Percentiles rank a stretch among this genome's conserved stretches.
Evolutionary conservation across 2,888 invertebrate species (phyloP).

Genomic region (Tipula confusa): DNA sequence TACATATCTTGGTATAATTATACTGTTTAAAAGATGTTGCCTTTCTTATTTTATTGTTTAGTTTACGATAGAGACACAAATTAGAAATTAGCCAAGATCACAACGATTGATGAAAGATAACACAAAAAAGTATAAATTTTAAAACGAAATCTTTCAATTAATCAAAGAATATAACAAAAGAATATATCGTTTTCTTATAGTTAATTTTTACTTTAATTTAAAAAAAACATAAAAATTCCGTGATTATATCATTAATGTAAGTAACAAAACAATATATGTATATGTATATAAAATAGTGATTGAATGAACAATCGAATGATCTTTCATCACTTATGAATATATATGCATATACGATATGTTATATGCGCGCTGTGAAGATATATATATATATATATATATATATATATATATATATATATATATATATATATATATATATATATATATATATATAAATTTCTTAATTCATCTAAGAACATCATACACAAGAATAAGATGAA

Average conservation of each 20-base stretch:
- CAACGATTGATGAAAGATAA: not conserved
- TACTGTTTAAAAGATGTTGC: not conserved
- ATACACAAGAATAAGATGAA: not conserved
- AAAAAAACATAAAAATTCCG: not conserved
- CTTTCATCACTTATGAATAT: not conserved
- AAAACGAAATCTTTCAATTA: not conserved
- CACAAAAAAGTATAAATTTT: not conserved
- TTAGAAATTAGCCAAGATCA: not conserved
- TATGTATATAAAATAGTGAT: not conserved
- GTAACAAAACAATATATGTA: not conserved
- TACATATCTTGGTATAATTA: not conserved
- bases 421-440: too few species aligned
- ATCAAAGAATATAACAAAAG: not conserved
- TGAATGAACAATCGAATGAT: not conserved
- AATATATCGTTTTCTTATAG: not conserved
- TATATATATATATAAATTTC: not conserved
- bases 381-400: not conserved
- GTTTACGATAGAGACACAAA: not conserved
- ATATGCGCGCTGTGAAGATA: not conserved
- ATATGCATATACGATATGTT: not conserved
- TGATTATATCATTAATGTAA: not conserved
- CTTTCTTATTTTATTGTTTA: too few species aligned
- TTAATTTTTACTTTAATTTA: not conserved
- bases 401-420: too few species aligned
- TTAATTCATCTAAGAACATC: not conserved